Conservation (phyloP, 2,888 invertebrate species). For the Volucella bombylans region DNA sequence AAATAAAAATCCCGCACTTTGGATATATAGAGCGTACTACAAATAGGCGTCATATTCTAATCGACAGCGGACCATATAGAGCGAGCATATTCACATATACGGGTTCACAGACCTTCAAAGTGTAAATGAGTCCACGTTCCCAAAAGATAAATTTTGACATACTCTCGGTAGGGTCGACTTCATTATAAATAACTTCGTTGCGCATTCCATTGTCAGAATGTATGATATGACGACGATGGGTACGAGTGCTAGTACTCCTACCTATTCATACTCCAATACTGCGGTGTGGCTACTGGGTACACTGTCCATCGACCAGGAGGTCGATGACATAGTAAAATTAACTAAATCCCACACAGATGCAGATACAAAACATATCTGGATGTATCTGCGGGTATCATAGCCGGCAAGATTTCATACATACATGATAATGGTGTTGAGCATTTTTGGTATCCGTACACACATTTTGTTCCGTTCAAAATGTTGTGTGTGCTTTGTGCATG, state of each 20-base stretch:
- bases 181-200: slow-evolving; percentile 5
- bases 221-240: not conserved
- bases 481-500: slow-evolving; percentile 30
- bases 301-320: slow-evolving; percentile 51
- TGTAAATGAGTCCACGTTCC: slow-evolving; percentile 42
- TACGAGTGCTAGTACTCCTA: not conserved
- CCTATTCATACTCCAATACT: too few species aligned
- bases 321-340: slow-evolving; percentile 70
- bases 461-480: too few species aligned
- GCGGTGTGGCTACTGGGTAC: too few species aligned
- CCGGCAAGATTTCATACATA: slow-evolving; percentile 1
- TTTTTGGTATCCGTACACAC: slow-evolving; percentile 14
- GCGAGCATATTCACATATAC: slow-evolving; percentile 37
- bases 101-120: slow-evolving; percentile 66
- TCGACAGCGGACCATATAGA: slow-evolving; percentile 21
- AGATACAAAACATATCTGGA: slow-evolving; percentile 18
- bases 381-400: slow-evolving; percentile 33
- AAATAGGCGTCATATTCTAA: slow-evolving; percentile 24
- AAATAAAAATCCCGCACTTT: slow-evolving; percentile 7
- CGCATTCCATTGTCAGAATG: slow-evolving; percentile 48
- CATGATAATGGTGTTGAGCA: slow-evolving; percentile 17
- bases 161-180: slow-evolving; percentile 13
- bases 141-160: slow-evolving; percentile 10
- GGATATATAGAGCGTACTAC: slow-evolving; percentile 12
- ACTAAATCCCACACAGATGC: slow-evolving; percentile 54